Conservation (phyloP, 2,113 vertebrate genomes). For the Semicossyphus pulcher region DNA sequence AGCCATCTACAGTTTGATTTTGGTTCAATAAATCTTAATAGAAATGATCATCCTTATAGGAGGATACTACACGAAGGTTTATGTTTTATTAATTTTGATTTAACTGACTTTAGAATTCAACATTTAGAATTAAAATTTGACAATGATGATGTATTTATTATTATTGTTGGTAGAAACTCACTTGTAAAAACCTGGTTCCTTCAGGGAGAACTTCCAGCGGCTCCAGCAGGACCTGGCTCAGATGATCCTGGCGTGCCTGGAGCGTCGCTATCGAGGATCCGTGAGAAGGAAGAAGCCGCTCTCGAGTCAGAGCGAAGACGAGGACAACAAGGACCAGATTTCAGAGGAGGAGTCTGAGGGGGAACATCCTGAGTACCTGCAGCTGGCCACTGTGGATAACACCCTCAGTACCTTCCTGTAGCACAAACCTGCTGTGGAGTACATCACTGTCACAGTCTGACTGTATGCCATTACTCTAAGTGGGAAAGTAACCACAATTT, state of each 20-base stretch:
- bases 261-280: slow-evolving; percentile 81
- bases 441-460: not conserved
- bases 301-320: slow-evolving; percentile 28
- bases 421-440: not conserved
- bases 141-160: too few relatives aligned
- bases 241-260: slow-evolving; percentile 88
- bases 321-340: slow-evolving; percentile 15
- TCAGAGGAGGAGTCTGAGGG: slow-evolving; percentile 44
- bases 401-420: slow-evolving; percentile 88
- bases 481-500: too few relatives aligned
- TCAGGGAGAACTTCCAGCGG: slow-evolving; percentile 93
- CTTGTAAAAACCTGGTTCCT: not conserved
- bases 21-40: too few relatives aligned
- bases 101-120: too few relatives aligned
- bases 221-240: slow-evolving; percentile 92
- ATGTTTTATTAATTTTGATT: too few relatives aligned
- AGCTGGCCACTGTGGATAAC: slow-evolving; percentile 86
- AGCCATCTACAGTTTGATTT: too few relatives aligned
- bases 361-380: slow-evolving; percentile 89
- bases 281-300: slow-evolving; percentile 62
- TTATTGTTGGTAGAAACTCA: too few relatives aligned
- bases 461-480: too few relatives aligned
- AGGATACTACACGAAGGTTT: too few relatives aligned
- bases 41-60: too few relatives aligned
- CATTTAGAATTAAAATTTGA: too few relatives aligned